Evolutionary conservation across 2,113 vertebrate genomes (phyloP).

Genomic region (Okapia johnstoni): DNA sequence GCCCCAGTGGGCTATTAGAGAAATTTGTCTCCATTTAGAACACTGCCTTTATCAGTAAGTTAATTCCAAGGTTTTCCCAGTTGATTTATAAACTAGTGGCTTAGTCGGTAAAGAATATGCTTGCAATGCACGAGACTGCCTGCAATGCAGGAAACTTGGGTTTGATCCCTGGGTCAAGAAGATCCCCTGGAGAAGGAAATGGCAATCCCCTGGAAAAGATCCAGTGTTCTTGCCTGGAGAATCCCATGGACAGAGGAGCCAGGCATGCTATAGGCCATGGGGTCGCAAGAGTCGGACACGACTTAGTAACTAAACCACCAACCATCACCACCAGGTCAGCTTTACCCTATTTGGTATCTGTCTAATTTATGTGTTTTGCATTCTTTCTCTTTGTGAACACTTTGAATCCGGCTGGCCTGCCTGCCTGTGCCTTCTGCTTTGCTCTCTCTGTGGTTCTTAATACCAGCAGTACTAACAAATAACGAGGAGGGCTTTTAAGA

Average conservation of each 20-base stretch:
- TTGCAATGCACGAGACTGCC: background rate
- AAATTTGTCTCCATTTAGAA: background rate
- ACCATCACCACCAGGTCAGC: background rate
- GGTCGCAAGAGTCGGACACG: accelerated
- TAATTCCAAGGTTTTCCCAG: background rate
- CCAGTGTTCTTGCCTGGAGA: background rate
- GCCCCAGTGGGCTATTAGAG: background rate
- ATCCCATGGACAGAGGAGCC: background rate
- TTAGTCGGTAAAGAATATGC: background rate
- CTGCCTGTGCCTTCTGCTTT: background rate
- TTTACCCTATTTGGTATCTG: background rate
- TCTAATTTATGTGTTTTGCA: background rate
- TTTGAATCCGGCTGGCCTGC: background rate
- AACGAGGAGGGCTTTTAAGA: background rate
- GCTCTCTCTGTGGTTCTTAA: background rate
- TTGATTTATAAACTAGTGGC: background rate
- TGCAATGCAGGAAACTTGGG: background rate
- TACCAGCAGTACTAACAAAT: background rate
- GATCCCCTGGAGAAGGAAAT: background rate
- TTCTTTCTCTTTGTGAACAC: background rate
- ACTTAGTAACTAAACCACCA: background rate
- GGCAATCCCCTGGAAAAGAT: background rate
- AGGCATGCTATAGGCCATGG: background rate
- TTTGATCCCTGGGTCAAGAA: background rate
- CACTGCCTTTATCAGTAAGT: background rate